Conservation (phyloP, 1,140 invertebrate species). For the Drosophila suzukii region DNA sequence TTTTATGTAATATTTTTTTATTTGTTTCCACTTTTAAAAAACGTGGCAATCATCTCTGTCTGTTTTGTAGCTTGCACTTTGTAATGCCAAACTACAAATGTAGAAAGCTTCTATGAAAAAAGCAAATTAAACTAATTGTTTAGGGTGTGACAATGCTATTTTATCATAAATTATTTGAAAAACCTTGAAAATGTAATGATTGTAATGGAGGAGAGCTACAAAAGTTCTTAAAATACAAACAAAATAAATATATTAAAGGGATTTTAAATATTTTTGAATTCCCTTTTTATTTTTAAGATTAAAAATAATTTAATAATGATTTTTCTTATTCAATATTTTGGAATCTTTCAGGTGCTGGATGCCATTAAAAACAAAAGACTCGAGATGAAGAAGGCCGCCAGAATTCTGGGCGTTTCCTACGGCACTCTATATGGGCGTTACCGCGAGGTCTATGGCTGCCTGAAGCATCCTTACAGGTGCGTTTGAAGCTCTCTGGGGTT, state of each 20-base stretch:
- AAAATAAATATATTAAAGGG: too few relatives aligned
- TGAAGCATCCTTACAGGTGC: constrained; percentile 86
- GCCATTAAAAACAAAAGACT: constrained; percentile 94
- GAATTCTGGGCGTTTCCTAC: constrained; percentile 94
- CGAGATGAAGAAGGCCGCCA: constrained; percentile 96
- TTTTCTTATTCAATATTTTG: too few relatives aligned
- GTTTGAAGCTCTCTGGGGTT: background rate
- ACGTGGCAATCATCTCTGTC: background rate
- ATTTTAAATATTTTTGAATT: too few relatives aligned
- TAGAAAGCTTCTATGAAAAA: background rate
- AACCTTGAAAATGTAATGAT: background rate
- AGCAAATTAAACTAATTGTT: constrained; percentile 3
- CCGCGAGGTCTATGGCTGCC: constrained; percentile 93
- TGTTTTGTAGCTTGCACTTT: background rate
- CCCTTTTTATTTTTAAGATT: too few relatives aligned
- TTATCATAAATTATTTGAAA: background rate
- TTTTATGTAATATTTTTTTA: background rate
- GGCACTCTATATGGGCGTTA: constrained; percentile 95
- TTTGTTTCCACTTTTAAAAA: background rate
- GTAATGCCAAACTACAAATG: background rate
- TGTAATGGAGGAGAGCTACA: background rate
- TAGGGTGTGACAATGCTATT: constrained; percentile 3
- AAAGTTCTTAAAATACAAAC: background rate
- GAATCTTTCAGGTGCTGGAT: constrained; percentile 88
- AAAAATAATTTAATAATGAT: too few relatives aligned